Conservation (phyloP, 2,113 vertebrate genomes). For the Zapornia atra region DNA sequence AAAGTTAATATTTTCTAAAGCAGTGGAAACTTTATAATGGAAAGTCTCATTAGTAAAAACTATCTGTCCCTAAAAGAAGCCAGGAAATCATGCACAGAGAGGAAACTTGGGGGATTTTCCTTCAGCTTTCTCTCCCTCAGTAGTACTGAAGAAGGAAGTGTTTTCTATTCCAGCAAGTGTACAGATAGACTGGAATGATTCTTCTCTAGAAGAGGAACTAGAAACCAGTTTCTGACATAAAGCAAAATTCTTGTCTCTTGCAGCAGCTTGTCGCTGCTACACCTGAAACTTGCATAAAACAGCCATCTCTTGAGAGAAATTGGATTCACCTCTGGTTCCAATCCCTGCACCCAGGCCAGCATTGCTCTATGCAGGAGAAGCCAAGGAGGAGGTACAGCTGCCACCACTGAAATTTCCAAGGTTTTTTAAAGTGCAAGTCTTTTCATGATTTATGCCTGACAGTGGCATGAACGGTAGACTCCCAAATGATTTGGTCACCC, state of each 20-base stretch:
- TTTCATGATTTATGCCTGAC: neutral
- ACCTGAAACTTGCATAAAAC: neutral
- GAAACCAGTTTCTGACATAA: neutral
- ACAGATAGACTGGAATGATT: neutral
- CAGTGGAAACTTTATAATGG: constrained; percentile 72
- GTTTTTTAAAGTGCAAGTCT: neutral
- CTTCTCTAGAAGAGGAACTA: neutral
- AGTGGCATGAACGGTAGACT: neutral
- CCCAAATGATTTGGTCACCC: neutral
- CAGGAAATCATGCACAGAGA: constrained; percentile 39
- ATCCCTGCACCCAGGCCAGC: neutral
- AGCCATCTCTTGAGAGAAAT: neutral
- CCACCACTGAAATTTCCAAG: neutral
- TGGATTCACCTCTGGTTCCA: neutral
- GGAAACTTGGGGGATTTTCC: neutral
- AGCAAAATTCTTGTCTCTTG: neutral
- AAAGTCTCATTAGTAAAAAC: constrained; percentile 70
- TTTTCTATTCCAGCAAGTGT: neutral
- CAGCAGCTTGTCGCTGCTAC: neutral
- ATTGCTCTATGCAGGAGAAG: neutral
- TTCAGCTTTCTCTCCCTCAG: constrained; percentile 6
- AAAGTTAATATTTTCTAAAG: constrained; percentile 76
- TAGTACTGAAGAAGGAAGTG: constrained; percentile 11
- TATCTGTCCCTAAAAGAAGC: constrained; percentile 64
- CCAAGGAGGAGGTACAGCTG: neutral